These are phyloP conservation scores for Tetraodon nigroviridis DNA, from an alignment of 2,113 vertebrate genomes.

Conservation along the genomic window DNA sequence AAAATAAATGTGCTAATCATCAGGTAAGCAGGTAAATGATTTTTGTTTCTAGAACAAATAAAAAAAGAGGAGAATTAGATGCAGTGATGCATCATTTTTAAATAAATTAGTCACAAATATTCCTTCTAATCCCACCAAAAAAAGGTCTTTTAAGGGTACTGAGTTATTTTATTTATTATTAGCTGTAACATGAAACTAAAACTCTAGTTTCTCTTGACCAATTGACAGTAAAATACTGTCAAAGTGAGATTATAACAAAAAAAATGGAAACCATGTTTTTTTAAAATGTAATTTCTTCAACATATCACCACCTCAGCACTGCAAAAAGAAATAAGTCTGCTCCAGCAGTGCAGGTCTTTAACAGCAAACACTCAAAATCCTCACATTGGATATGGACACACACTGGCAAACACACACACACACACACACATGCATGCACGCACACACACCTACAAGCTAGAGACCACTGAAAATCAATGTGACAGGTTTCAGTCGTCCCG, in stretches of 20 bases:
- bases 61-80: constrained; percentile 34
- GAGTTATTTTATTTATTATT: constrained; percentile 21
- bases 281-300: neutral
- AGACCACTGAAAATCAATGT: constrained; percentile 68
- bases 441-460: constrained; percentile 18
- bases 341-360: constrained; percentile 7
- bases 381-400: constrained; percentile 29
- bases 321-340: constrained; percentile 34
- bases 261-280: constrained; percentile 4
- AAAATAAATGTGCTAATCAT: constrained; percentile 43
- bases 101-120: constrained; percentile 42
- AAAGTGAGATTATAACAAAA: constrained; percentile 12
- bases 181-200: too few relatives aligned
- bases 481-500: constrained; percentile 74
- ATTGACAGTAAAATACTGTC: constrained; percentile 4
- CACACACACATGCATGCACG: constrained; percentile 20
- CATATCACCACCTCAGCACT: neutral
- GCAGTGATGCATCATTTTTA: constrained; percentile 47
- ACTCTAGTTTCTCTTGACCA: constrained; percentile 3
- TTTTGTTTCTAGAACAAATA: constrained; percentile 22
- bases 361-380: constrained; percentile 29
- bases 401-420: constrained; percentile 24
- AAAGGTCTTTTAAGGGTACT: constrained; percentile 14
- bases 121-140: constrained; percentile 44
- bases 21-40: constrained; percentile 42